These are phyloP conservation scores for Parnassius orleans DNA, from an alignment of 2,888 invertebrate genomes.

Conservation along the genomic window DNA sequence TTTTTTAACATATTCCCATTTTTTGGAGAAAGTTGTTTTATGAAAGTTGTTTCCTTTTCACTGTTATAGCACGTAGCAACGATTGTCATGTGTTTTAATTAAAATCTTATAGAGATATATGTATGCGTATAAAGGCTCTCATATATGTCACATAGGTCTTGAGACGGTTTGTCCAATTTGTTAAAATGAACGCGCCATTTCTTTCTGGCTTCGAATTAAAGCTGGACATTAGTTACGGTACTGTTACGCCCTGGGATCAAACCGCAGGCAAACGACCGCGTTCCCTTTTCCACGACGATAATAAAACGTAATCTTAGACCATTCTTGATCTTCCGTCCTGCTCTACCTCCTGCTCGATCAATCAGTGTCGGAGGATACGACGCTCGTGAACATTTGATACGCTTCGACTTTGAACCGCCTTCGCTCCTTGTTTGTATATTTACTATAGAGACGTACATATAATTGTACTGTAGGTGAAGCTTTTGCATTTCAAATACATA, in stretches of 20 bases:
- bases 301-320: constrained; percentile 27
- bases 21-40: no score
- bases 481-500: no score
- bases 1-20: no score
- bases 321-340: constrained; percentile 11
- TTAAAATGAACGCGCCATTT: constrained; percentile 21
- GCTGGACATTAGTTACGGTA: constrained; percentile 24
- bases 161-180: constrained; percentile 13
- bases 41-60: no score
- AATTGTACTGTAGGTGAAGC: no score
- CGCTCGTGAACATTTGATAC: constrained; percentile 23
- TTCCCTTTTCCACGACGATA: constrained; percentile 25
- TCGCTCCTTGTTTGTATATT: no score
- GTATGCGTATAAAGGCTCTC: no score
- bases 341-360: constrained; percentile 11
- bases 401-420: constrained; percentile 10
- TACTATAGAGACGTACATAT: no score
- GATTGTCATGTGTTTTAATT: no score
- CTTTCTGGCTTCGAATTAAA: constrained; percentile 20
- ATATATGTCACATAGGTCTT: no score
- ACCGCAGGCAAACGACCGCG: constrained; percentile 27
- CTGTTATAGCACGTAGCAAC: no score
- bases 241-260: constrained; percentile 23
- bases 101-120: no score
- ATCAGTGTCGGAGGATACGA: constrained; percentile 4